Evolutionary conservation across 2,888 invertebrate species (phyloP).

Genomic region (Nemotelus nigrinus): DNA sequence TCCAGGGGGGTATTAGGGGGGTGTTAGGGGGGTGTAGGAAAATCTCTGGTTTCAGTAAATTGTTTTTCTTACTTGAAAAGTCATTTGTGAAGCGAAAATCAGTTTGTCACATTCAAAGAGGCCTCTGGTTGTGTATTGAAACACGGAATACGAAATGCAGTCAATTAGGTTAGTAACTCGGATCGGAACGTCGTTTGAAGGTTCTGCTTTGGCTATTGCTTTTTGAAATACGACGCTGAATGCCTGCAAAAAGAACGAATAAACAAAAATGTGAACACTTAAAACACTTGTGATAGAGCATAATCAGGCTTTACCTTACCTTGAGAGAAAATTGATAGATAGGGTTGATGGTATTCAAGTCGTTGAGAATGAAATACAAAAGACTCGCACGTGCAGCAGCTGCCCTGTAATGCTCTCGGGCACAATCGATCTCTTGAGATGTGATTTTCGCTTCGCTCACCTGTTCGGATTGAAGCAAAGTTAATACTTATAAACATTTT

Average conservation of each 20-base stretch:
- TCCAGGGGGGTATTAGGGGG: too few relatives aligned
- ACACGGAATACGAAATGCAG: conserved; percentile 93
- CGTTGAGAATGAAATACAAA: conserved; percentile 94
- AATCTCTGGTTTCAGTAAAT: too few relatives aligned
- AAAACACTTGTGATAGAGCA: neutral
- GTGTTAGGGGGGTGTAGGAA: too few relatives aligned
- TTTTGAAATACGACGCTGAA: conserved; percentile 98
- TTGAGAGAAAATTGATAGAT: conserved; percentile 97
- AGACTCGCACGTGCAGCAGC: conserved; percentile 94
- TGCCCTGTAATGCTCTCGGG: conserved; percentile 80
- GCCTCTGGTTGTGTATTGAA: conserved; percentile 92
- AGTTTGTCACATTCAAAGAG: conserved; percentile 96
- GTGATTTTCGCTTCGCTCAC: conserved; percentile 91
- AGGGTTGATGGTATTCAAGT: conserved; percentile 94
- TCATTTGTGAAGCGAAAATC: conserved; percentile 96
- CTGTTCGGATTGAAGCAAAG: conserved; percentile 56
- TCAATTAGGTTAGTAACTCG: conserved; percentile 92
- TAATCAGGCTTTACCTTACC: conserved; percentile 62
- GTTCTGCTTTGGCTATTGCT: conserved; percentile 89
- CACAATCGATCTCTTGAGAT: conserved; percentile 90
- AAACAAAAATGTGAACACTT: neutral
- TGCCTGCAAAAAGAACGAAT: conserved; percentile 69
- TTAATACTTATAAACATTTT: conserved; percentile 1
- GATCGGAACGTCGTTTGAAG: conserved; percentile 78
- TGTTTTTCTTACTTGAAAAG: conserved; percentile 77